phyloP scores from a whole-genome alignment of 64 coral and sea anemone species.

The Montipora foliosa region DNA sequence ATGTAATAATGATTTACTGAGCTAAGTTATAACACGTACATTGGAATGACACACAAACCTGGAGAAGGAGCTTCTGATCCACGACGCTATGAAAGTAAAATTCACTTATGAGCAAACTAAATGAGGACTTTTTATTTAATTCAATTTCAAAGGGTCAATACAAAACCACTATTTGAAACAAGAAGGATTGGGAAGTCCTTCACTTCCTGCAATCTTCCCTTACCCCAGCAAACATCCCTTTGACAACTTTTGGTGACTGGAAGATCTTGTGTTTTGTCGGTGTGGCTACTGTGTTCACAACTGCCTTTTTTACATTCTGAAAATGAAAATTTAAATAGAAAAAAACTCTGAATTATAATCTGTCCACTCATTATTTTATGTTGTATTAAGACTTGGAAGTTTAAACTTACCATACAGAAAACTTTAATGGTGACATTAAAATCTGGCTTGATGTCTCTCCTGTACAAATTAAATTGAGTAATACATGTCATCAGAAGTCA shows the following conservation, averaged over 20 bases:
- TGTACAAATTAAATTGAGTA: slow-evolving; percentile 11
- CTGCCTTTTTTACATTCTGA: slow-evolving; percentile 88
- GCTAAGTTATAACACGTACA: too few relatives aligned
- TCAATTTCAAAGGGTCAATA: too few relatives aligned
- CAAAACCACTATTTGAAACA: too few relatives aligned
- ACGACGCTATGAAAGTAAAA: background rate
- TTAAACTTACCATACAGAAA: slow-evolving; percentile 80
- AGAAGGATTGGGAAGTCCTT: too few relatives aligned
- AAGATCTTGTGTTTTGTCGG: slow-evolving; percentile 82
- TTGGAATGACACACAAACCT: background rate
- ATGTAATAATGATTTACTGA: too few relatives aligned
- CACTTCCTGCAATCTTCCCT: background rate
- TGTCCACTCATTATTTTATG: too few relatives aligned
- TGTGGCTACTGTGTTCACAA: slow-evolving; percentile 6
- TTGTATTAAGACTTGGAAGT: background rate
- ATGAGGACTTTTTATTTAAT: too few relatives aligned
- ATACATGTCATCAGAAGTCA: too few relatives aligned
- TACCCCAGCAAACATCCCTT: slow-evolving; percentile 55
- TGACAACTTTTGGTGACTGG: slow-evolving; percentile 82
- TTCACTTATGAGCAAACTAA: too few relatives aligned
- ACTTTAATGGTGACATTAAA: slow-evolving; percentile 84
- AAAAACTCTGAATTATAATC: too few relatives aligned
- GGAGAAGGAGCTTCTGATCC: slow-evolving; percentile 21
- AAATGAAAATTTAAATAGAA: background rate
- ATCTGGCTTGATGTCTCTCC: slow-evolving; percentile 84